Evolutionary conservation across 2,888 invertebrate species (phyloP).

Genomic region (Cataglyphis altisquamis): DNA sequence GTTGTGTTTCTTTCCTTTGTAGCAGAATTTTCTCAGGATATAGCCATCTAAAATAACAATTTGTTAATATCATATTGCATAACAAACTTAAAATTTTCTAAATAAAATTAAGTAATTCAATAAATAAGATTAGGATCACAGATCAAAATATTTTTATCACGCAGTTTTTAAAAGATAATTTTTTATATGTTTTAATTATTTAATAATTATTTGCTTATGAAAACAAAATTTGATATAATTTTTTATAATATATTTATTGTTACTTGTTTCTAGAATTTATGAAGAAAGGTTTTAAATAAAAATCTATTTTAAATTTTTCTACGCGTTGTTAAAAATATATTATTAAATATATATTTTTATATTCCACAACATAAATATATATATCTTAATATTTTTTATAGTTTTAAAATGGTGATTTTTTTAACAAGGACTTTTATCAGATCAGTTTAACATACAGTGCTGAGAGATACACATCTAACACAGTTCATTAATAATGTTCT

Average conservation of each 20-base stretch:
- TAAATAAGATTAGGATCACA: neutral
- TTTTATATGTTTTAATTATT: neutral
- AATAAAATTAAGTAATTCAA: neutral
- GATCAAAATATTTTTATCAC: neutral
- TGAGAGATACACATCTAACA: neutral
- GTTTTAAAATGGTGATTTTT: neutral
- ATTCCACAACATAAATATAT: neutral
- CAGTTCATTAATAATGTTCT: neutral
- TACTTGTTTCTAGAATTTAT: neutral
- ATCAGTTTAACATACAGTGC: neutral
- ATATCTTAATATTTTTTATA: neutral
- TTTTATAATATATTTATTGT: neutral
- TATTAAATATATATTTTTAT: neutral
- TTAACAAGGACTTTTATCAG: neutral
- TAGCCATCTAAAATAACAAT: neutral
- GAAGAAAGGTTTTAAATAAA: neutral
- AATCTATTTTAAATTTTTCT: neutral
- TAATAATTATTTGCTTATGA: neutral
- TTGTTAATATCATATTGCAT: constrained; percentile 6
- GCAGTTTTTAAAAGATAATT: neutral
- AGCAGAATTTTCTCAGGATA: neutral
- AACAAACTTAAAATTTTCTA: neutral
- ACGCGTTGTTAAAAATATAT: neutral
- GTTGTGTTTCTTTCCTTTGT: constrained; percentile 19
- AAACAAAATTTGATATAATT: neutral